phyloP scores from a whole-genome alignment of 2,888 invertebrate species.

The Podabrus alpinus region DNA sequence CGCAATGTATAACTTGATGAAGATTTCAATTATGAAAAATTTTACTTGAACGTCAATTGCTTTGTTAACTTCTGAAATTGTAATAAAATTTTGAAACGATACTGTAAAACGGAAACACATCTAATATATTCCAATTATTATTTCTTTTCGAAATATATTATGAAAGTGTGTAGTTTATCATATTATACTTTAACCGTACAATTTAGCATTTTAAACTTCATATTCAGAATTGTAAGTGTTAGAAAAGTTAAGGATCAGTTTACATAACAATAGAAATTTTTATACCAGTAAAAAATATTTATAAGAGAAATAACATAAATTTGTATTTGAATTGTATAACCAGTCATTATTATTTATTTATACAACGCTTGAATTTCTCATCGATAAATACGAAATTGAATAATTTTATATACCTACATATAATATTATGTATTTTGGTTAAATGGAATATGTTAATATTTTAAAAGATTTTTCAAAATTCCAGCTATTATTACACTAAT shows the following conservation, averaged over 20 bases:
- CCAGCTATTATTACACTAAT: too few relatives aligned
- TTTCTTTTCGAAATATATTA: neutral
- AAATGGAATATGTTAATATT: too few relatives aligned
- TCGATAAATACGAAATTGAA: too few relatives aligned
- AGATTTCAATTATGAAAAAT: neutral
- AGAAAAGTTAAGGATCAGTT: neutral
- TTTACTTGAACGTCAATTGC: neutral
- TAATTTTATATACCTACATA: too few relatives aligned
- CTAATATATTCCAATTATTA: too few relatives aligned
- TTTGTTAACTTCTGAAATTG: neutral
- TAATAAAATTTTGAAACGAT: neutral
- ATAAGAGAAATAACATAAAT: neutral
- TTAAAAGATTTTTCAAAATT: too few relatives aligned
- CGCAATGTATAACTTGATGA: neutral
- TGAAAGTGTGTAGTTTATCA: neutral
- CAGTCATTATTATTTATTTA: neutral
- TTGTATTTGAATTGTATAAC: neutral
- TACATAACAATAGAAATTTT: conserved; percentile 4
- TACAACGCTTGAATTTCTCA: too few relatives aligned
- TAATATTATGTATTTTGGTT: too few relatives aligned
- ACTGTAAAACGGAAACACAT: too few relatives aligned
- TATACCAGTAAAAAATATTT: neutral
- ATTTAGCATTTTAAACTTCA: neutral
- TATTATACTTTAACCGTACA: neutral
- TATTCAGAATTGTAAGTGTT: neutral